These are phyloP conservation scores for Asbolus verrucosus DNA, from an alignment of 1,140 invertebrate species.

Conservation along the genomic window DNA sequence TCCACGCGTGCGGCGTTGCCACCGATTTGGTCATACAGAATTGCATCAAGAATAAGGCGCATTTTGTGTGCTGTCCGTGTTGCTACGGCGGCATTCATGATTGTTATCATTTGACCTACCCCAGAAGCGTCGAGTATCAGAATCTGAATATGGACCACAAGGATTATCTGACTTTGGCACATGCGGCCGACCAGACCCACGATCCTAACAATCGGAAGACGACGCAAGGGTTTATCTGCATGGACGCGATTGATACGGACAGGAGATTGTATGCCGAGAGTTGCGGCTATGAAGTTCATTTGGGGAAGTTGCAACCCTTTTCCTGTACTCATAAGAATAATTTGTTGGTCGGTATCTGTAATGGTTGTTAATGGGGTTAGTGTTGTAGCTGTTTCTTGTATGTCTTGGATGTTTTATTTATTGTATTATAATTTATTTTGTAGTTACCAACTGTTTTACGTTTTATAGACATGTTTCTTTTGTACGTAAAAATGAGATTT, in stretches of 20 bases:
- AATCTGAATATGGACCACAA: conserved; percentile 53
- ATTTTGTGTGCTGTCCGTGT: conserved; percentile 93
- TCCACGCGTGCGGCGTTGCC: conserved; percentile 95
- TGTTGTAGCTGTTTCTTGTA: no score
- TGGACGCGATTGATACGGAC: conserved; percentile 91
- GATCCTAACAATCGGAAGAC: conserved; percentile 77
- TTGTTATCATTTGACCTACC: conserved; percentile 80
- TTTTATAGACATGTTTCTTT: no score
- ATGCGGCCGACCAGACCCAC: conserved; percentile 91
- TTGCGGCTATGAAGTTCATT: conserved; percentile 78
- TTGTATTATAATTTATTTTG: background rate
- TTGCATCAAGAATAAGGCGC: conserved; percentile 80
- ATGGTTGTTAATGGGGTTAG: no score
- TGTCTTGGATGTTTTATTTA: background rate
- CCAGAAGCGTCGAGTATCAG: conserved; percentile 73
- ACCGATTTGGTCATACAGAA: conserved; percentile 92
- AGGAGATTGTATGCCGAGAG: conserved; percentile 79
- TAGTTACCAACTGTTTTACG: no score
- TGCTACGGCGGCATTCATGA: conserved; percentile 91
- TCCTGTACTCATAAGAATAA: conserved; percentile 95
- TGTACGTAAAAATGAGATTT: no score
- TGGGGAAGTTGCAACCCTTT: conserved; percentile 82
- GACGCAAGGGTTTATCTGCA: conserved; percentile 82
- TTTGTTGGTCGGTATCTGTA: conserved; percentile 81
- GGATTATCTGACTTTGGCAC: conserved; percentile 82